phyloP scores from a whole-genome alignment of 2,888 invertebrate species.

The Eumerus sabulonum region DNA sequence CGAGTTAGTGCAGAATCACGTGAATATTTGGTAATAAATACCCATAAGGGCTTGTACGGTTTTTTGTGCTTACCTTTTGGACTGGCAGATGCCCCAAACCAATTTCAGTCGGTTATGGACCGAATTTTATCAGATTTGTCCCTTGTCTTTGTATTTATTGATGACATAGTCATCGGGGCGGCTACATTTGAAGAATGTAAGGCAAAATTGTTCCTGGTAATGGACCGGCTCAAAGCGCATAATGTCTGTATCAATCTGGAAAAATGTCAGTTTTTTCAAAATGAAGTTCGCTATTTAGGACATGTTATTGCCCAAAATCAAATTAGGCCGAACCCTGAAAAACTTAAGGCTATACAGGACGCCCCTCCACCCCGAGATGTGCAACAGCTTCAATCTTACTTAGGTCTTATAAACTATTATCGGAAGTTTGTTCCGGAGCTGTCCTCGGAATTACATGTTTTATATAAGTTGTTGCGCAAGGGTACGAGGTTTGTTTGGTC shows the following conservation, averaged over 20 bases:
- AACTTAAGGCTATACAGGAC: conserved; percentile 30
- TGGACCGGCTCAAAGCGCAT: conserved; percentile 43
- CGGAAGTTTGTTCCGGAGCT: conserved; percentile 44
- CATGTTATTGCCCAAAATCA: conserved; percentile 40
- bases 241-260: conserved; percentile 51
- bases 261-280: conserved; percentile 59
- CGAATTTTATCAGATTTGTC: conserved; percentile 34
- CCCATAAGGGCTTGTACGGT: conserved; percentile 72
- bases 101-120: conserved; percentile 63
- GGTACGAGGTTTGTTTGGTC: conserved; percentile 14
- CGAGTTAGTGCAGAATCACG: conserved; percentile 70
- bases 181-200: conserved; percentile 31
- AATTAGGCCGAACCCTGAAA: conserved; percentile 27
- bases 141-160: conserved; percentile 25
- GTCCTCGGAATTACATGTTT: conserved; percentile 28
- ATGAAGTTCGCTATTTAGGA: conserved; percentile 36
- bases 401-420: conserved; percentile 59
- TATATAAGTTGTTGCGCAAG: conserved; percentile 45
- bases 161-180: conserved; percentile 41
- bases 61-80: too few species aligned
- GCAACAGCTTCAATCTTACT: conserved; percentile 51
- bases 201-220: conserved; percentile 37
- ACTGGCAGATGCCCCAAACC: too few species aligned
- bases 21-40: conserved; percentile 72
- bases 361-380: conserved; percentile 49